phyloP scores from a whole-genome alignment of 1,140 invertebrate genomes.

The Euglossa dilemma region DNA sequence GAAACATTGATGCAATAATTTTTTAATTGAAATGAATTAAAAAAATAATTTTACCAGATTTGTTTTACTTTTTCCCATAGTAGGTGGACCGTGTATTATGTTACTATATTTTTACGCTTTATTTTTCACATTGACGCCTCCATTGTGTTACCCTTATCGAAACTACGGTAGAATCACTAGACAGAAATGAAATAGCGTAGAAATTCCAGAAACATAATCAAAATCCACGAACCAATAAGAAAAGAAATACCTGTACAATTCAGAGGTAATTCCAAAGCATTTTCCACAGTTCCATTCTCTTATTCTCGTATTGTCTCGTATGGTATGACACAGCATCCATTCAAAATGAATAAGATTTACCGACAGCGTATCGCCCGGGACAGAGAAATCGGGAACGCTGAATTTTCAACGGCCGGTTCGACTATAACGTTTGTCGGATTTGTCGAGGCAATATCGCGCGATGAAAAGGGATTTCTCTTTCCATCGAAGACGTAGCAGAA shows the following conservation, averaged over 20 bases:
- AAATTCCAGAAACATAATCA: no score
- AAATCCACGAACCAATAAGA: neutral
- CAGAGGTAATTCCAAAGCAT: neutral
- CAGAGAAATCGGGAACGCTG: conserved; percentile 3
- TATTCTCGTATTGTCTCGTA: neutral
- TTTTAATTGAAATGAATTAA: no score
- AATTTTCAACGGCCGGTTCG: neutral
- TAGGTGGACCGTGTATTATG: no score
- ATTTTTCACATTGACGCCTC: no score
- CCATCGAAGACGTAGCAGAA: neutral
- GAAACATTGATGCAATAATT: no score
- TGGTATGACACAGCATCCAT: neutral
- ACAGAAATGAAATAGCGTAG: neutral
- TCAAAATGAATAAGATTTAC: neutral
- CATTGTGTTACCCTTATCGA: no score
- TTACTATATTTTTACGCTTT: no score
- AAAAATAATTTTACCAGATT: no score
- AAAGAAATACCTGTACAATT: neutral
- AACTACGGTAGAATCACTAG: neutral
- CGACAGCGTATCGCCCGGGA: neutral
- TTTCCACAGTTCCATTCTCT: neutral
- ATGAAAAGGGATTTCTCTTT: conserved; percentile 36
- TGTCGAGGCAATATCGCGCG: conserved; percentile 25
- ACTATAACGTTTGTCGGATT: conserved; percentile 30
- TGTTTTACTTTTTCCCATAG: no score